Conservation (phyloP, 1,140 invertebrate genomes). For the Marisa cornuarietis region DNA sequence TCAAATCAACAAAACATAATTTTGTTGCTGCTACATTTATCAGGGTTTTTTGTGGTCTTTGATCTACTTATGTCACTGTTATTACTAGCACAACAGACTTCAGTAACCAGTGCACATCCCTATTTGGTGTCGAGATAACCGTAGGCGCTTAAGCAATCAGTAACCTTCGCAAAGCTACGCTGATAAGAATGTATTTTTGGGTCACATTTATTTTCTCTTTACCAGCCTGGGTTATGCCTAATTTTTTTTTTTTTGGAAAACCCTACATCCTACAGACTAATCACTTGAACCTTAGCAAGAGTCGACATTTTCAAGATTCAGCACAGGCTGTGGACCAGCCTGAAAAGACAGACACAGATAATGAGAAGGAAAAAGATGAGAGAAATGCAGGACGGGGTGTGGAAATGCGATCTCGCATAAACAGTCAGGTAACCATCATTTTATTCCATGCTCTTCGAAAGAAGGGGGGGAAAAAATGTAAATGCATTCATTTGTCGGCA, state of each 20-base stretch:
- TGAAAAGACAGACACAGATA: constrained; percentile 37
- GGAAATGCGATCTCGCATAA: too few relatives aligned
- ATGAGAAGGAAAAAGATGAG: constrained; percentile 24
- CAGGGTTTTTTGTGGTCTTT: not conserved
- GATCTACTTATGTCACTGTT: not conserved
- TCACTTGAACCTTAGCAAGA: constrained; percentile 44
- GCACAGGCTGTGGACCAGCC: constrained; percentile 13
- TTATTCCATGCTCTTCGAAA: too few relatives aligned
- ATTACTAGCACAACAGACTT: not conserved
- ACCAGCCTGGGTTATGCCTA: not conserved
- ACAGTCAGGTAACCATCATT: too few relatives aligned
- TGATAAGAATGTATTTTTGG: not conserved
- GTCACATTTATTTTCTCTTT: not conserved
- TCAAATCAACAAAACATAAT: too few relatives aligned
- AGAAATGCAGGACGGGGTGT: not conserved
- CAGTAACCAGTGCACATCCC: not conserved
- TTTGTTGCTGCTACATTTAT: too few relatives aligned
- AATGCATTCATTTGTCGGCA: too few relatives aligned
- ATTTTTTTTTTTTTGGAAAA: not conserved
- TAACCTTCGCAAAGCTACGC: not conserved
- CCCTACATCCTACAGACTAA: constrained; percentile 42
- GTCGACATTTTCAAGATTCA: constrained; percentile 17
- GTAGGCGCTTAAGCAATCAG: not conserved
- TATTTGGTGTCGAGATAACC: not conserved
- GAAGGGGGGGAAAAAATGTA: too few relatives aligned